Evolutionary conservation across 2,888 invertebrate species (phyloP).

Genomic region (Bembecia ichneumoniformis): DNA sequence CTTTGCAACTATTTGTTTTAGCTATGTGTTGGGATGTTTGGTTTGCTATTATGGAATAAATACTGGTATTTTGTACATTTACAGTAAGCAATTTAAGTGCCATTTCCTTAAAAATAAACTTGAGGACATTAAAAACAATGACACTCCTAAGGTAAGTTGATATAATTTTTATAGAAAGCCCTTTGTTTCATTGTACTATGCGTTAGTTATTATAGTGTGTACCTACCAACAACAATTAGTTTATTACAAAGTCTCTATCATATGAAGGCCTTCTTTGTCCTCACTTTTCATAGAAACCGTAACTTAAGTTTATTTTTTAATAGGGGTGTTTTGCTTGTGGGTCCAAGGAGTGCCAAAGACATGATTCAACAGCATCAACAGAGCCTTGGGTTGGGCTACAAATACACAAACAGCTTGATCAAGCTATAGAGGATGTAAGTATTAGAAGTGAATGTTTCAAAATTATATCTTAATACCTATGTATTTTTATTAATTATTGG

Average conservation of each 20-base stretch:
- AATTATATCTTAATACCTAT: no score
- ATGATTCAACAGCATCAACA: slow-evolving; percentile 54
- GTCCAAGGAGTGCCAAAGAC: slow-evolving; percentile 69
- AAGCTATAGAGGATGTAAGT: slow-evolving; percentile 81
- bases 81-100: slow-evolving; percentile 49
- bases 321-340: slow-evolving; percentile 75
- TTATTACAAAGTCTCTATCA: neutral
- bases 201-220: no score
- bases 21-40: slow-evolving; percentile 67
- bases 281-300: neutral
- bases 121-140: slow-evolving; percentile 20
- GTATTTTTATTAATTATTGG: no score
- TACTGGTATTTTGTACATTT: slow-evolving; percentile 43
- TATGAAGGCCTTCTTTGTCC: neutral
- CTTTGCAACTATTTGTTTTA: slow-evolving; percentile 50
- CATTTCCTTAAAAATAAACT: slow-evolving; percentile 36
- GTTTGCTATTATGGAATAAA: slow-evolving; percentile 61
- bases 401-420: slow-evolving; percentile 80
- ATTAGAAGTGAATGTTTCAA: neutral
- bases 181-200: neutral
- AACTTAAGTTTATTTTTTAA: neutral
- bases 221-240: neutral
- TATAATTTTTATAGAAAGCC: neutral
- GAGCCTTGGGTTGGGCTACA: slow-evolving; percentile 79
- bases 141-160: slow-evolving; percentile 37